Percentiles rank a stretch among this genome's conserved stretches.
These are phyloP conservation scores for Antedon bifida DNA, from an alignment of 35 echinoderm and acorn worm species.

Conservation along the genomic window DNA sequence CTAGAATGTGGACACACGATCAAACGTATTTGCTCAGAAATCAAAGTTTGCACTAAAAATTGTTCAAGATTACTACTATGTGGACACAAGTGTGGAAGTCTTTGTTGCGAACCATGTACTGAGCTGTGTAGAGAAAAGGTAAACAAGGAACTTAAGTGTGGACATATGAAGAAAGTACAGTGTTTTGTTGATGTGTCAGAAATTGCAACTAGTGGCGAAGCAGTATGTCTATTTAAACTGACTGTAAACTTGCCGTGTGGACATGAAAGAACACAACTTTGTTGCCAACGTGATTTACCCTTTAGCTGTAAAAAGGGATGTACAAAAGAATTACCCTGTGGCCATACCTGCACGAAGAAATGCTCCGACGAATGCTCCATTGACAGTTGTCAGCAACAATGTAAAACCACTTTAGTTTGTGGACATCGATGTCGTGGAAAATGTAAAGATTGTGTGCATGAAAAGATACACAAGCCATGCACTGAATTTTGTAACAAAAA, in stretches of 20 bases:
- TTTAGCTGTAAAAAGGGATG: neutral
- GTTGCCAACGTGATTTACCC: neutral
- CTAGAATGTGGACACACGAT: neutral
- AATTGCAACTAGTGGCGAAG: neutral
- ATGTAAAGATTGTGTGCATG: neutral
- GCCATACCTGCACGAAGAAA: constrained; percentile 10
- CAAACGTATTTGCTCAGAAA: neutral
- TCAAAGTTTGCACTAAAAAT: neutral
- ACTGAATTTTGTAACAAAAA: neutral
- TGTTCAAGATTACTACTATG: neutral
- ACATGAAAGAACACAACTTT: neutral
- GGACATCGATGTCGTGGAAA: neutral
- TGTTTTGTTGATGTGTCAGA: neutral
- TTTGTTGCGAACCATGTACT: too few relatives aligned
- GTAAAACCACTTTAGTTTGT: neutral
- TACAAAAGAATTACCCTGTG: neutral
- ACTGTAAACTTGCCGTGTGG: neutral
- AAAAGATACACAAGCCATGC: neutral
- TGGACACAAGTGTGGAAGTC: neutral
- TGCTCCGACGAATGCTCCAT: neutral
- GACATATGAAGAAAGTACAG: neutral
- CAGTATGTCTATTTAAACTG: neutral
- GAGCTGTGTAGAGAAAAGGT: neutral
- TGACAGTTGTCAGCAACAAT: neutral
- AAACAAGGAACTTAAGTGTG: neutral